Evolutionary conservation across 2,113 vertebrate genomes (phyloP), one percentile per base, ranked within the genome.

Genomic region (Paramisgurnus dabryanus): DNA sequence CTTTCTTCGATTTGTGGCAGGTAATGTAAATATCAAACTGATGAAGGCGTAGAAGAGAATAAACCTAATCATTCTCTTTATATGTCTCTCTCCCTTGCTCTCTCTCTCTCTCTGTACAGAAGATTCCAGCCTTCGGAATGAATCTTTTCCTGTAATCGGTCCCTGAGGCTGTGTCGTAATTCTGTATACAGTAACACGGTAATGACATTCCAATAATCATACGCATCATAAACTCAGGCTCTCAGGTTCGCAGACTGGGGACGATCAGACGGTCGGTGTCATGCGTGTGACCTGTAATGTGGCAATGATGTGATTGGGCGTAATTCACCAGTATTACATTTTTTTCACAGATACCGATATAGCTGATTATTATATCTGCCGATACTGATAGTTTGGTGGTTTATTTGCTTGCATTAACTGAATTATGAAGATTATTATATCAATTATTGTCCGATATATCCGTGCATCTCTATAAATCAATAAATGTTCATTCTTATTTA

Each of bases 31-130:
- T 57, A 79, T 71, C 67, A 77, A 79, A n/a, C 76, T 86, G 82
- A 86, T 84, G 72, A 67, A 84, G 67, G 50, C 69, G 70, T 82
- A 82, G 73, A 80, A 74, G 68, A 49, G 79, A 78, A 83, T 81
- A 83, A 76, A 77, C 58, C 81, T 74, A 74, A 72, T 78, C 47
- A 27, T 40, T 76, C 50, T 79, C 39, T 76, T 17, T 27, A 22
- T 82, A 67, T 65, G 5, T 41, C 17, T 43, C 50, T 58, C 9
- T 76, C 66, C 49, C 41, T 64, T 50, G 55, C 82, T 79, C 76
- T 40, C 55, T 72, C 67, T 73, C 60, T 65, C 45, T 22, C 27
- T 73, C 53, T 22, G 49, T 68, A 18, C 41, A 76, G 73, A 45
- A 80, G 53, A 60, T 76, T 68, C 10, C 67, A 76, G 69, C 53